Percentiles rank a stretch among this genome's conserved stretches.
These are phyloP conservation scores for Chlorospingus flavigularis DNA, from an alignment of 2,797 vertebrate genomes.

Conservation along the genomic window DNA sequence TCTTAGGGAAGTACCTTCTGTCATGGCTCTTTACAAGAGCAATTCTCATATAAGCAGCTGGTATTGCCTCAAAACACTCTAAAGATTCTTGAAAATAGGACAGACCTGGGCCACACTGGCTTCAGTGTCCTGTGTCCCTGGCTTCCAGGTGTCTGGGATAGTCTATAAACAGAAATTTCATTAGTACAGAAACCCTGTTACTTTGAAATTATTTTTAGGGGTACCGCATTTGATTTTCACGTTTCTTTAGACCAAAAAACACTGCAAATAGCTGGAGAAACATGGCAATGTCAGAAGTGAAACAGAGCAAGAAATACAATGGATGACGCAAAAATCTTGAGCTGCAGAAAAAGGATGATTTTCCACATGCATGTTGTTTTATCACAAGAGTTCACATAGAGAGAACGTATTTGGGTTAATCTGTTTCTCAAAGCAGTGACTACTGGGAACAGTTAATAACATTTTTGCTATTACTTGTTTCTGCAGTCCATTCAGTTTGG, in stretches of 20 bases:
- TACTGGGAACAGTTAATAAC: constrained; percentile 15
- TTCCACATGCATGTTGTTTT: not conserved
- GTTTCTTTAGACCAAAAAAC: not conserved
- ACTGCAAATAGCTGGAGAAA: not conserved
- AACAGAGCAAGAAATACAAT: not conserved
- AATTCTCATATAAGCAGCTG: not conserved
- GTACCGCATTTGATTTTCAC: not conserved
- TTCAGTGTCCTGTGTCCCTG: not conserved
- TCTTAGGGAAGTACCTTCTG: not conserved
- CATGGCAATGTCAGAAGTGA: not conserved
- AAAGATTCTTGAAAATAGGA: not conserved
- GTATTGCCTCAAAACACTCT: not conserved
- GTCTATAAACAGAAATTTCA: not conserved
- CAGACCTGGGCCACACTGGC: not conserved
- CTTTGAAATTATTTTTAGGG: not conserved
- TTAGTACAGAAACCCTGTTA: not conserved
- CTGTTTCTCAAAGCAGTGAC: not conserved
- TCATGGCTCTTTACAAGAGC: not conserved
- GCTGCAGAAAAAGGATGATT: not conserved
- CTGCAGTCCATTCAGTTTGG: not conserved
- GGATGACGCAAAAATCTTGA: not conserved
- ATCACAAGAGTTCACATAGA: not conserved
- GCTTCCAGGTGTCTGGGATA: not conserved
- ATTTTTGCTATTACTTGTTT: not conserved
- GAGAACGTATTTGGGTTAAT: not conserved